These are phyloP conservation scores for Grammomys dolichurus DNA, from an alignment of 2,113 vertebrate genomes.

Conservation along the genomic window DNA sequence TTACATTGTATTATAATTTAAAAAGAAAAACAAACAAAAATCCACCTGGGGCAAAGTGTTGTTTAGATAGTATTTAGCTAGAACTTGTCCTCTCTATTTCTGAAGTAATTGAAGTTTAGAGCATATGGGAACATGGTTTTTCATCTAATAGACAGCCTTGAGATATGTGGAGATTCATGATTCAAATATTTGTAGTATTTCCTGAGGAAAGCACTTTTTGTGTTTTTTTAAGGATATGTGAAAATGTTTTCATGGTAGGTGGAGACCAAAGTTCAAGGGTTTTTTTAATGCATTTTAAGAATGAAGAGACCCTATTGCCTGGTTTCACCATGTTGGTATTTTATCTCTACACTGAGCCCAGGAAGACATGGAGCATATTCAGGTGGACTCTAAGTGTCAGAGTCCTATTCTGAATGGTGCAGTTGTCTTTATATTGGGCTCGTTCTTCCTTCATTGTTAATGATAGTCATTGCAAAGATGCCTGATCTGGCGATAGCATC, in stretches of 20 bases:
- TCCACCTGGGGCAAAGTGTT: rapidly evolving
- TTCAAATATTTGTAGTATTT: background rate
- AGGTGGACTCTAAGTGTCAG: rapidly evolving
- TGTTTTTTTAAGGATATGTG: background rate
- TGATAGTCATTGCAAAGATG: background rate
- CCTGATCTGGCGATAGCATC: rapidly evolving
- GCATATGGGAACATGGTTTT: background rate
- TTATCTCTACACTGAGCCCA: background rate
- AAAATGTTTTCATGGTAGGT: background rate
- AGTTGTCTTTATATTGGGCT: rapidly evolving
- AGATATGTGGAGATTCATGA: background rate
- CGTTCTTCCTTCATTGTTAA: rapidly evolving
- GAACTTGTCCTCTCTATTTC: background rate
- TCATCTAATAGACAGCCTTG: background rate
- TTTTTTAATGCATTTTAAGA: background rate
- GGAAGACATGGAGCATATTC: rapidly evolving
- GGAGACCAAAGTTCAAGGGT: background rate
- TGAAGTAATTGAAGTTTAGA: background rate
- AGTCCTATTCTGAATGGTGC: background rate
- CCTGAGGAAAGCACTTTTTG: background rate
- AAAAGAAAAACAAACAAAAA: background rate
- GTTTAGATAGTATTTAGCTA: rapidly evolving
- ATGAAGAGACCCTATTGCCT: rapidly evolving
- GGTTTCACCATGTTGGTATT: rapidly evolving
- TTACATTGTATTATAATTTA: rapidly evolving